Percentiles rank a stretch among this genome's conserved stretches.
Evolutionary conservation across 2,888 invertebrate species (phyloP).

Genomic region (Phortica okadai): DNA sequence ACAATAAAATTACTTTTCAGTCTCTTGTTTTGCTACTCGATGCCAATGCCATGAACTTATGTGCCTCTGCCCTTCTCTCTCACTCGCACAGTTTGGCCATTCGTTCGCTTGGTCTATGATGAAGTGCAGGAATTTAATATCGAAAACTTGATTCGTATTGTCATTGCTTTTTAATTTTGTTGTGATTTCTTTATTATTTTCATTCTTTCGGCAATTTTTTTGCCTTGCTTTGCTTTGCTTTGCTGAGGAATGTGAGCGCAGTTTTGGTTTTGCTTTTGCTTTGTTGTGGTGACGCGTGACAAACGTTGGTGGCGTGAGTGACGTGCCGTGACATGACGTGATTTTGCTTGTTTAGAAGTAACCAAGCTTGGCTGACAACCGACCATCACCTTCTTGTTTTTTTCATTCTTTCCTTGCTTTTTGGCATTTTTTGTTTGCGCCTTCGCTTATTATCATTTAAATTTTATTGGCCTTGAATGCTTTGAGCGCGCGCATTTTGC

Average conservation of each 20-base stretch:
- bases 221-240: too few species aligned
- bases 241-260: too few species aligned
- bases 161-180: constrained; percentile 17
- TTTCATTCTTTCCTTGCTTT: not conserved
- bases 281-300: not conserved
- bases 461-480: constrained; percentile 15
- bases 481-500: not conserved
- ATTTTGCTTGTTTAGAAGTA: too few species aligned
- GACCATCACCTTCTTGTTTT: too few species aligned
- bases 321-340: too few species aligned
- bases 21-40: not conserved
- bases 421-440: not conserved
- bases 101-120: not conserved
- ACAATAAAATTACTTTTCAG: constrained; percentile 24
- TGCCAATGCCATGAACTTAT: not conserved
- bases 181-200: not conserved
- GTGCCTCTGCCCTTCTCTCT: too few species aligned
- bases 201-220: not conserved
- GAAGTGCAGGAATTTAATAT: constrained; percentile 23
- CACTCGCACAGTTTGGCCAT: not conserved
- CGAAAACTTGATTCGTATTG: not conserved
- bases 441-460: constrained; percentile 4
- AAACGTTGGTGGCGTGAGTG: too few species aligned
- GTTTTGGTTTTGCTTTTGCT: not conserved
- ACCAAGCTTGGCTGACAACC: too few species aligned